phyloP scores from a whole-genome alignment of 2,797 vertebrate genomes.

The Eurystomus glaucurus region DNA sequence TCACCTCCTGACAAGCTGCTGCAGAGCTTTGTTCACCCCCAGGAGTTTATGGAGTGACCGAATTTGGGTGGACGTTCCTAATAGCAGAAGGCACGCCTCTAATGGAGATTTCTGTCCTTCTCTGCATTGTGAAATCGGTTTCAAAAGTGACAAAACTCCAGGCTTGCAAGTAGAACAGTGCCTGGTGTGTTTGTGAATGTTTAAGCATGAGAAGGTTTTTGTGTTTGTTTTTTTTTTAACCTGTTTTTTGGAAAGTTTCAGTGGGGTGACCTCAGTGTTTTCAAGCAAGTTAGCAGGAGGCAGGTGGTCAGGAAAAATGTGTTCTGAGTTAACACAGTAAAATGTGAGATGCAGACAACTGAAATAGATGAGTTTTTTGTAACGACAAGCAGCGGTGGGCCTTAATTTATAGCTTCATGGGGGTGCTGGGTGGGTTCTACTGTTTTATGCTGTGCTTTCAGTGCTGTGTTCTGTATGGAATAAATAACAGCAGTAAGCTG shows the following conservation, averaged over 20 bases:
- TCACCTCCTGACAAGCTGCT: not conserved
- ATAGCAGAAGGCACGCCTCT: not conserved
- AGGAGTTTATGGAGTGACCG: accelerated
- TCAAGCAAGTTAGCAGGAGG: not conserved
- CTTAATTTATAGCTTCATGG: not conserved
- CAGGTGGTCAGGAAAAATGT: not conserved
- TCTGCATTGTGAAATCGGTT: accelerated
- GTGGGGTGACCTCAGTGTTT: accelerated
- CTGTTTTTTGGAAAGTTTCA: not conserved
- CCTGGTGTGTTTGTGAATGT: not conserved
- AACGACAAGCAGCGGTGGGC: no score
- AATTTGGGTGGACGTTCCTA: not conserved
- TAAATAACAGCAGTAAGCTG: not conserved
- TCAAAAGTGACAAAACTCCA: accelerated
- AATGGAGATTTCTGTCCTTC: not conserved
- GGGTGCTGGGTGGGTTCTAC: not conserved
- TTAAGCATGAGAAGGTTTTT: not conserved
- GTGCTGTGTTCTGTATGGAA: not conserved
- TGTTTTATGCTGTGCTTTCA: not conserved
- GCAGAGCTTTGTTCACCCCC: accelerated
- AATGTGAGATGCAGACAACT: not conserved
- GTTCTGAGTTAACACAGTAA: not conserved
- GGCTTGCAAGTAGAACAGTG: not conserved
- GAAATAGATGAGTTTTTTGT: not conserved
- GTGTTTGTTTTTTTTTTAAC: not conserved